Conservation (phyloP, 2,888 invertebrate species). For the Drosophila meridiana region DNA sequence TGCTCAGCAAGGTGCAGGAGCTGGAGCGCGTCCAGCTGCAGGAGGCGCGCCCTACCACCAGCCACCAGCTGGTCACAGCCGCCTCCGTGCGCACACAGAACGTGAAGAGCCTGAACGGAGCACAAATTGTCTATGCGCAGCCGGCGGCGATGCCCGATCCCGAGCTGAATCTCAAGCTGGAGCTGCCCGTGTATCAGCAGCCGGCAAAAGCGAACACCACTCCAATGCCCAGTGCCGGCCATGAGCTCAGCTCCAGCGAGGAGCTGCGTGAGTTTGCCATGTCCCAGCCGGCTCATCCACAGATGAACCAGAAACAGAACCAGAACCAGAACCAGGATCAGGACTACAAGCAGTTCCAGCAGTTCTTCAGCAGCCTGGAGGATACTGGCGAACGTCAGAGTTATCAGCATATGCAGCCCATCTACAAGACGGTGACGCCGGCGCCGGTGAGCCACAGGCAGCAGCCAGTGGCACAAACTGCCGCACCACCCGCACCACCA, state of each 20-base stretch:
- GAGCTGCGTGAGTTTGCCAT: conserved; percentile 75
- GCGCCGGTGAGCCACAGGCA: not conserved
- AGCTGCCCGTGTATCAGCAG: conserved; percentile 61
- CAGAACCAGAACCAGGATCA: conserved; percentile 17
- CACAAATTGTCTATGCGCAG: conserved; percentile 76
- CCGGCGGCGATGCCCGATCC: conserved; percentile 35
- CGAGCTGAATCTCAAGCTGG: conserved; percentile 52
- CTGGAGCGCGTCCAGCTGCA: conserved; percentile 81
- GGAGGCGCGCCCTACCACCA: conserved; percentile 48
- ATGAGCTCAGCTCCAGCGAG: conserved; percentile 68
- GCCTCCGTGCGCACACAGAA: conserved; percentile 76
- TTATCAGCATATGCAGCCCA: conserved; percentile 78
- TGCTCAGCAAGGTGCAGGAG: conserved; percentile 85
- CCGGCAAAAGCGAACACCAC: conserved; percentile 13
- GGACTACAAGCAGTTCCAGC: conserved; percentile 67
- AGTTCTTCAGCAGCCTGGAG: conserved; percentile 69
- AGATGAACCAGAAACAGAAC: not conserved
- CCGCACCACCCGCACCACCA: conserved; percentile 35
- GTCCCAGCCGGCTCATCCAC: conserved; percentile 63
- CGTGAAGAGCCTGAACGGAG: conserved; percentile 70
- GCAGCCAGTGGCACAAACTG: not conserved
- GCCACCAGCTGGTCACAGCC: conserved; percentile 69
- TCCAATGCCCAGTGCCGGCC: not conserved
- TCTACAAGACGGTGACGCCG: conserved; percentile 69
- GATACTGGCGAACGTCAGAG: conserved; percentile 68